A percentile compares a stretch with the other conserved stretches of the same genome.
Evolutionary conservation across 2,888 invertebrate genomes (phyloP).

Genomic region (Rugalucina vietnamica): DNA sequence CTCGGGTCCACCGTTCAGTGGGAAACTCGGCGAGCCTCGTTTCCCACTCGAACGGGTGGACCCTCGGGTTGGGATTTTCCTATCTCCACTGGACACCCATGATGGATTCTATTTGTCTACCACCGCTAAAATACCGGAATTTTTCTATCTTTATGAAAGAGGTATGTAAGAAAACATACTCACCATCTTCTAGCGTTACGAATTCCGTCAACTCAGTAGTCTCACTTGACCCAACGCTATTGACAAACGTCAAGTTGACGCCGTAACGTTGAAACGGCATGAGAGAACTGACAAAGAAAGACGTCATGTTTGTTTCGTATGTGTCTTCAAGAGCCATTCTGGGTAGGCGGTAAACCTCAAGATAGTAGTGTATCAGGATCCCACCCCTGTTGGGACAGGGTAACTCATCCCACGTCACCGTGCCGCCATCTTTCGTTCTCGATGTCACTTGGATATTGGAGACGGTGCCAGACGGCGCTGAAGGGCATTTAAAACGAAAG

Average conservation of each 20-base stretch:
- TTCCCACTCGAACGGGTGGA: too few species aligned
- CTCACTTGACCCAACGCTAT: conserved; percentile 59
- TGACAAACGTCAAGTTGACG: conserved; percentile 70
- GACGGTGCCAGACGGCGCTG: conserved; percentile 67
- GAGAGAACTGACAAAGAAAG: conserved; percentile 34
- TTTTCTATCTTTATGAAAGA: too few species aligned
- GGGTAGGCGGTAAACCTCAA: conserved; percentile 32
- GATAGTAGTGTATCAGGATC: conserved; percentile 53
- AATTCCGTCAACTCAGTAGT: conserved; percentile 52
- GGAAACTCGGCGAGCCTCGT: too few species aligned
- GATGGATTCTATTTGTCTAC: too few species aligned
- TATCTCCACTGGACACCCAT: too few species aligned
- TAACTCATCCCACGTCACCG: conserved; percentile 68
- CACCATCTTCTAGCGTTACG: conserved; percentile 74
- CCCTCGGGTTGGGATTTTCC: too few species aligned
- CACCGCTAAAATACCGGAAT: too few species aligned
- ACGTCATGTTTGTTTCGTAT: conserved; percentile 4
- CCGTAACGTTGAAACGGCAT: conserved; percentile 70
- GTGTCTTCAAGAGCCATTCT: not conserved
- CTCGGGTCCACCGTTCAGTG: too few species aligned
- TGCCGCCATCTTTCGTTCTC: conserved; percentile 42
- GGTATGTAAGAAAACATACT: too few species aligned
- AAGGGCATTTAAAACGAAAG: too few species aligned
- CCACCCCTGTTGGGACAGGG: conserved; percentile 72
- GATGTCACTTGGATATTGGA: conserved; percentile 41